Conservation (phyloP, 2,888 invertebrate genomes). For the Lysandra coridon region DNA sequence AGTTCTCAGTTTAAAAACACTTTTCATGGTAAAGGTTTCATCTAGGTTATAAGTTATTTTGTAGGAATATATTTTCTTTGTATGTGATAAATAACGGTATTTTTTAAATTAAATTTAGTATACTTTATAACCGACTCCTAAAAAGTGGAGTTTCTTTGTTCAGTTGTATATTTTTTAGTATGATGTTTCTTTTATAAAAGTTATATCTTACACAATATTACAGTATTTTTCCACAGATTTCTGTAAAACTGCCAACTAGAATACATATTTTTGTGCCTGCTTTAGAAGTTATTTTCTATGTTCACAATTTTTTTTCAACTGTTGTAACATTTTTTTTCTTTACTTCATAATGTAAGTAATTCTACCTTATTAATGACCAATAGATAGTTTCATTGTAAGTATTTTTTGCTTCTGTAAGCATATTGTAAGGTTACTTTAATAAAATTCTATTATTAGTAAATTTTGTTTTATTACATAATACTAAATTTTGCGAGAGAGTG, state of each 20-base stretch:
- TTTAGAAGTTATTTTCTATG: not conserved
- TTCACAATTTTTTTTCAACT: not conserved
- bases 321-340: not conserved
- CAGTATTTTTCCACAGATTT: not conserved
- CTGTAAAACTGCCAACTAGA: not conserved
- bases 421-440: not conserved
- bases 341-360: not conserved
- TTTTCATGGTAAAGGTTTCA: not conserved
- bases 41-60: not conserved
- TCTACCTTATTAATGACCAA: conserved; percentile 12
- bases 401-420: not conserved
- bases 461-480: not conserved
- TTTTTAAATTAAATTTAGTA: not conserved
- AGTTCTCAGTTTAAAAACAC: not conserved
- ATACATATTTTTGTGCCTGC: not conserved
- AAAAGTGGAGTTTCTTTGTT: not conserved
- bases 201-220: not conserved
- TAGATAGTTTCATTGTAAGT: conserved; percentile 3
- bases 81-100: not conserved
- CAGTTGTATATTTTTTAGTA: not conserved
- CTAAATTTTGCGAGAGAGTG: too few relatives aligned
- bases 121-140: not conserved
- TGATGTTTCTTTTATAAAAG: not conserved
- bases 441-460: not conserved
- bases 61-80: not conserved